Base-by-base conservation (phyloP, 2,888 invertebrate genomes). In the Polia nebulosa region DNA sequence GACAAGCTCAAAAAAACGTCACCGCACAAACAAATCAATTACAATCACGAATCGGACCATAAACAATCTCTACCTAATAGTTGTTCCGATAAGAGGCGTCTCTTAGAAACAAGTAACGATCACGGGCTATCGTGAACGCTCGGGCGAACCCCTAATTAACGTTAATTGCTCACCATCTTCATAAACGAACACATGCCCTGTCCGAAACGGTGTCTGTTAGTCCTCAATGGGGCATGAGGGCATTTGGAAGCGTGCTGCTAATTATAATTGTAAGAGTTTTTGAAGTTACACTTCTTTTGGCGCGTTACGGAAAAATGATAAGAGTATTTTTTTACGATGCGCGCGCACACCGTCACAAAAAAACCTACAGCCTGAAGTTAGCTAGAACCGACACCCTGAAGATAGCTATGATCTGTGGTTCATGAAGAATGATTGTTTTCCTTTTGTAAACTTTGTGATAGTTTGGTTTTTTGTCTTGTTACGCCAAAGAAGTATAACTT, bases 81-180 rank as follows among this genome's bases (percentile, higher is more conserved):
- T 62, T 67, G n/a, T 27, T 29, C 34, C 60, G 70, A 73, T 71
- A 68, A 68, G 59, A 61, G 44, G 47, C 55, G 47, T 45, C 72
- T 63, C 65, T 72, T 45, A 67, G 44, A 62, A 72, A 51, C 62
- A 65, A 72, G 49, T 61, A 73, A 66, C 39, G 66, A 78, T 81
- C 72, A 64, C 61, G 56, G 63, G 52, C 71, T 69, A 74, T 79
- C 68, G 75, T 61, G 67, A 77, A 76, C 73, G 79, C 70, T 76
- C 72, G 75, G 77, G 73, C 67, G 69, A 59, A 66, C 67, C 67
- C 53, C 69, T 87, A 87, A 87, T 85, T 75, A 86, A 83, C 73
- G 82, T 80, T 87, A 87, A 87, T 86, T 73, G 80, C 60, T 69
- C 73, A 73, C 76, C 71, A 81, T 78, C 72, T 75, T 81, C 68